These are phyloP conservation scores for Thumatha senex DNA, from an alignment of 2,888 invertebrate genomes.

Conservation along the genomic window DNA sequence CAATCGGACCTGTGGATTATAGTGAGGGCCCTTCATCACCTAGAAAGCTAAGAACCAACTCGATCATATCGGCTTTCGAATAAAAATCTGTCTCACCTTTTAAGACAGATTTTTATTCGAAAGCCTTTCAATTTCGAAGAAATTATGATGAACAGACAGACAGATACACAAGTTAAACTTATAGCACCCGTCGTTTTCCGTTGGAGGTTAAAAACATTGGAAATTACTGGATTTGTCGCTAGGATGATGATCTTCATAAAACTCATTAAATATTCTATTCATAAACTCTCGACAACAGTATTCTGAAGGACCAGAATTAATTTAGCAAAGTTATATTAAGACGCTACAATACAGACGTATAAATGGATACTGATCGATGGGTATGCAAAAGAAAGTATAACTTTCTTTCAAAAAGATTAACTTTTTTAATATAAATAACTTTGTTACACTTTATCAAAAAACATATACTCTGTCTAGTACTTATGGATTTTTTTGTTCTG, in stretches of 20 bases:
- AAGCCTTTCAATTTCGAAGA: too few relatives aligned
- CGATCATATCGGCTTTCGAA: too few relatives aligned
- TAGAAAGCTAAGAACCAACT: too few relatives aligned
- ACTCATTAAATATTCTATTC: background rate
- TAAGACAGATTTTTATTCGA: too few relatives aligned
- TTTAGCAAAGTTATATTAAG: background rate
- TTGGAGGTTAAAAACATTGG: background rate
- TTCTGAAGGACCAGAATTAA: background rate
- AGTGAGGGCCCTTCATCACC: too few relatives aligned
- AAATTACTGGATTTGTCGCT: background rate
- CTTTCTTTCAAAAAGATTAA: background rate
- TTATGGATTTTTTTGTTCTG: too few relatives aligned
- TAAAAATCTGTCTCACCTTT: too few relatives aligned
- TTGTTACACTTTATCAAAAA: slow-evolving; percentile 6
- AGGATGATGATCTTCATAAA: background rate
- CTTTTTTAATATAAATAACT: background rate
- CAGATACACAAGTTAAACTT: too few relatives aligned
- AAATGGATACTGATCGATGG: slow-evolving; percentile 4
- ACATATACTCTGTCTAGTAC: too few relatives aligned
- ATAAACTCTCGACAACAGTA: background rate
- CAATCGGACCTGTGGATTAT: too few relatives aligned
- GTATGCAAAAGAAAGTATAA: background rate
- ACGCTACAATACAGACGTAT: background rate
- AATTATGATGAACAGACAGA: too few relatives aligned
- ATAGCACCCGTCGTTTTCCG: too few relatives aligned